Conservation (phyloP, 2,797 vertebrate genomes). For the Sitta carolinensis region DNA sequence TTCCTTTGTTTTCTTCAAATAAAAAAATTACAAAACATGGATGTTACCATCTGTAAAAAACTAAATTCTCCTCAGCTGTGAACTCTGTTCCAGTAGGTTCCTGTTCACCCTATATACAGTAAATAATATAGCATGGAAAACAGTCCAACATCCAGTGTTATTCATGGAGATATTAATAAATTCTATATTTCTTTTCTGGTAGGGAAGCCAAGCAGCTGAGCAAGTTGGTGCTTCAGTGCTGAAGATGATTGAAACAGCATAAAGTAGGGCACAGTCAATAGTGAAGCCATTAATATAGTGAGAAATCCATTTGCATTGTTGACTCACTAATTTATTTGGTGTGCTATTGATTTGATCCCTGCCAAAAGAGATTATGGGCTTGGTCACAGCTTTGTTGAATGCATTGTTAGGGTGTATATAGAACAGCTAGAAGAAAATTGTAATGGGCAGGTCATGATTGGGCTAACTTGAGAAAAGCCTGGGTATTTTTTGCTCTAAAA, state of each 20-base stretch:
- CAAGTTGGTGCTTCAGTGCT: not conserved
- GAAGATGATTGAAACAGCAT: constrained; percentile 23
- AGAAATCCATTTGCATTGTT: constrained; percentile 25
- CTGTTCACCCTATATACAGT: not conserved
- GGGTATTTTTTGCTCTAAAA: not conserved
- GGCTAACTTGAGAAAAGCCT: not conserved
- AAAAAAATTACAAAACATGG: not conserved
- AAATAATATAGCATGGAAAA: not conserved
- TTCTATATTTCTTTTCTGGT: not conserved
- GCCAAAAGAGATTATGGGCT: not conserved
- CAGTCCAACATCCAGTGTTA: not conserved
- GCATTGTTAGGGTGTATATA: not conserved
- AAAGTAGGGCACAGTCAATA: not conserved
- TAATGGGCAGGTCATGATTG: not conserved
- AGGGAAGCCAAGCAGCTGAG: not conserved
- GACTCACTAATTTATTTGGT: constrained; percentile 16
- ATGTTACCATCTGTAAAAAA: constrained; percentile 14
- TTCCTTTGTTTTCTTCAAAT: constrained; percentile 28
- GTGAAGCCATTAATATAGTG: not conserved
- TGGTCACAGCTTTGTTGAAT: not conserved
- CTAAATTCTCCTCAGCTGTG: constrained; percentile 2
- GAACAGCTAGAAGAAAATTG: not conserved
- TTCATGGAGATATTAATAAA: constrained; percentile 12
- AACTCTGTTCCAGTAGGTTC: not conserved
- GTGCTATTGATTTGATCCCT: constrained; percentile 7